These are phyloP conservation scores for Drosophila formosana DNA, from an alignment of 2,888 invertebrate species.

Conservation along the genomic window DNA sequence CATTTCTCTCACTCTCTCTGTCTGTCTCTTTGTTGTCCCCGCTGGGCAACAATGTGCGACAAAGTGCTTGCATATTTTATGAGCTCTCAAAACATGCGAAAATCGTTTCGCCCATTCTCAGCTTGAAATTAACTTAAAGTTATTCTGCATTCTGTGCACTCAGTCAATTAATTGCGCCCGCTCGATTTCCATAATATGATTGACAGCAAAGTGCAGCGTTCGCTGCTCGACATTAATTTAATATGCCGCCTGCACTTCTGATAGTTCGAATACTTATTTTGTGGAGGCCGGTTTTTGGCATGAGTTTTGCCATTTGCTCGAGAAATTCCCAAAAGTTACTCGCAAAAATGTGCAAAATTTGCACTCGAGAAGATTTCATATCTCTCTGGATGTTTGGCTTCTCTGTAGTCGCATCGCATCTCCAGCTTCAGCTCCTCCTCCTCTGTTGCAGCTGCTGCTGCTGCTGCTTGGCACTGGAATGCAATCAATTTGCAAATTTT, in stretches of 20 bases:
- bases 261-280: slow-evolving; percentile 24
- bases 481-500: slow-evolving; percentile 84
- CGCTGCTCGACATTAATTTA: slow-evolving; percentile 41
- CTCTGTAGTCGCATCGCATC: not conserved
- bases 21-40: slow-evolving; percentile 12
- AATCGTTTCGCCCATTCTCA: slow-evolving; percentile 31
- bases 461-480: slow-evolving; percentile 75
- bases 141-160: slow-evolving; percentile 10
- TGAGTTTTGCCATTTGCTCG: slow-evolving; percentile 31
- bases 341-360: slow-evolving; percentile 70
- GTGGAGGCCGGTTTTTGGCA: slow-evolving; percentile 8
- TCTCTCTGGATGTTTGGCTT: slow-evolving; percentile 40
- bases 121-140: slow-evolving; percentile 54
- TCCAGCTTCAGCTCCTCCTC: not conserved
- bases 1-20: slow-evolving; percentile 33
- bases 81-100: slow-evolving; percentile 50
- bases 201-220: slow-evolving; percentile 17
- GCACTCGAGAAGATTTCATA: slow-evolving; percentile 74
- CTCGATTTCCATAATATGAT: slow-evolving; percentile 64
- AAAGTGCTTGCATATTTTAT: slow-evolving; percentile 66
- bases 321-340: slow-evolving; percentile 62
- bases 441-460: too few relatives aligned
- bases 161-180: slow-evolving; percentile 43
- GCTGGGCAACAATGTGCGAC: slow-evolving; percentile 58
- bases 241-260: slow-evolving; percentile 43